Conservation (phyloP, 2,113 vertebrate genomes). For the Petrocephalus zakoni region DNA sequence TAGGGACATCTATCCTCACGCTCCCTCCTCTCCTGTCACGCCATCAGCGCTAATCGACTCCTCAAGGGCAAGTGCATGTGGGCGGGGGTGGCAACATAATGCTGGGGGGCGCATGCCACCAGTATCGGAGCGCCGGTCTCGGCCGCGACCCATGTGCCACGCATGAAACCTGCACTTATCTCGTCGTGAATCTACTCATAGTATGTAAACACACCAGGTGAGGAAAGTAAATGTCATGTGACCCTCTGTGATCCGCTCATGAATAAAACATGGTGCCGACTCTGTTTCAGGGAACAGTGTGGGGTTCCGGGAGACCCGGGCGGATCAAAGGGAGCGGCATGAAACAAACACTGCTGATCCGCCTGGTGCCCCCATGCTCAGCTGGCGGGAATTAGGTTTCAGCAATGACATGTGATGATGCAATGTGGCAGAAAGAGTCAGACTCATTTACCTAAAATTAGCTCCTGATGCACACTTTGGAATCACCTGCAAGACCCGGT, state of each 20-base stretch:
- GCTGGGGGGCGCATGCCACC: background rate
- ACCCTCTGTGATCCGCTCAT: background rate
- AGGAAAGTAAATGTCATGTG: background rate
- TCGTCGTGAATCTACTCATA: background rate
- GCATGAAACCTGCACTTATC: background rate
- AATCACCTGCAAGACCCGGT: background rate
- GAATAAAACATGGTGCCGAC: background rate
- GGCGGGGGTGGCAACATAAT: background rate
- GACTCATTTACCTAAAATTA: background rate
- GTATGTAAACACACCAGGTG: background rate
- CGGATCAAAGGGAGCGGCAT: background rate
- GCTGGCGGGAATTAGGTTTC: background rate
- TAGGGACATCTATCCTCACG: background rate
- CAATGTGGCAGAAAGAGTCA: background rate
- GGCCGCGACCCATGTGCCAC: background rate
- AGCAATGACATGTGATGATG: background rate
- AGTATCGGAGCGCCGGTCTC: background rate
- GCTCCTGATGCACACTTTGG: background rate
- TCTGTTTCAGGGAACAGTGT: background rate
- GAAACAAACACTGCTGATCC: background rate
- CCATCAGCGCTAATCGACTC: background rate
- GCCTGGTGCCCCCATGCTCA: background rate
- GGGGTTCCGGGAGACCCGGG: background rate
- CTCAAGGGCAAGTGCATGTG: background rate
- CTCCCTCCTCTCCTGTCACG: background rate